Evolutionary conservation across 2,113 vertebrate genomes (phyloP).

Genomic region (Hyperopisus bebe): DNA sequence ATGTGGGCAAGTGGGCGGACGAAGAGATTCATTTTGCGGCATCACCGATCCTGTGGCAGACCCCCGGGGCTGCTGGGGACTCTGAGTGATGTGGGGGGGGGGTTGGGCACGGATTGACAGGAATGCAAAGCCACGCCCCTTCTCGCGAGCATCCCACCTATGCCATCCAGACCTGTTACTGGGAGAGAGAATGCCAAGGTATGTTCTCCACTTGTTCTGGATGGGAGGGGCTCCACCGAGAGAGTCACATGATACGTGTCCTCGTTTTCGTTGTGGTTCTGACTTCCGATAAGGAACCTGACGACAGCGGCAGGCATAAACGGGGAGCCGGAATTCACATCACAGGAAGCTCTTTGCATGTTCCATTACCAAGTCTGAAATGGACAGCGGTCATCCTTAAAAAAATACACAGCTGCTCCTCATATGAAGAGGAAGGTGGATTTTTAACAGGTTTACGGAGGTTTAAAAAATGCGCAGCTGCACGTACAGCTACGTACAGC

Average conservation of each 20-base stretch:
- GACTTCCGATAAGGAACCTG: background rate
- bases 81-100: background rate
- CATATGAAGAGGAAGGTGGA: background rate
- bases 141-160: background rate
- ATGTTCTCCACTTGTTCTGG: background rate
- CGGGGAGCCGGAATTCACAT: background rate
- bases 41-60: background rate
- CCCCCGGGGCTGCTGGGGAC: background rate
- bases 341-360: background rate
- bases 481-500: background rate
- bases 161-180: background rate
- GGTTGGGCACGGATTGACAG: background rate
- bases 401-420: background rate
- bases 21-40: background rate
- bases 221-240: background rate
- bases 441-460: background rate
- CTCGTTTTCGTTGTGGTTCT: background rate
- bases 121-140: background rate
- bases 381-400: background rate
- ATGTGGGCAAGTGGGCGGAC: background rate
- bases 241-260: background rate
- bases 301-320: background rate
- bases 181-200: background rate
- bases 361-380: background rate
- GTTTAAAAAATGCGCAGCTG: background rate